phyloP scores from a whole-genome alignment of 2,797 vertebrate genomes.

The Rhabdomys pumilio region DNA sequence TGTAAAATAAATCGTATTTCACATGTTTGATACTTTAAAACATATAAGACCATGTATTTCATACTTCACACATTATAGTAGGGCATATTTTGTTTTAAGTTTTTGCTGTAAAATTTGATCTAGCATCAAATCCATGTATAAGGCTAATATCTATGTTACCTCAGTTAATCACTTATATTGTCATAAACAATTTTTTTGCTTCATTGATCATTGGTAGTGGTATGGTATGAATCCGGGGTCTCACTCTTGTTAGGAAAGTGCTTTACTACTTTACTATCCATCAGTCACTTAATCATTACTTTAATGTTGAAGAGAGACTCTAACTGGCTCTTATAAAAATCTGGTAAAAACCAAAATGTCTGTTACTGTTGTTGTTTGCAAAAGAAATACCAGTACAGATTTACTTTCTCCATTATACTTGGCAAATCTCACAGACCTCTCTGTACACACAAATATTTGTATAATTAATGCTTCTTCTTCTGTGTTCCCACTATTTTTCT shows the following conservation, averaged over 20 bases:
- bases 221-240: neutral
- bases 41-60: neutral
- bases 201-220: neutral
- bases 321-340: neutral
- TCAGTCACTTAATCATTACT: neutral
- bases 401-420: neutral
- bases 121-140: neutral
- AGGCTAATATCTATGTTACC: neutral
- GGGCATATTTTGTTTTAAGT: neutral
- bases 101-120: neutral
- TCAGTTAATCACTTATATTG: neutral
- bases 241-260: neutral
- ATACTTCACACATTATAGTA: neutral
- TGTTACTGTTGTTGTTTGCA: neutral
- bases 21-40: neutral
- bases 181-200: neutral
- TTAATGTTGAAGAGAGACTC: neutral
- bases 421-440: neutral
- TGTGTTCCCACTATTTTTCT: accelerated
- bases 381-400: neutral
- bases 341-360: neutral
- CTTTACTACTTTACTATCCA: neutral
- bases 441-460: too few relatives aligned
- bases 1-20: neutral
- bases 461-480: neutral